phyloP scores from a whole-genome alignment of 1,140 invertebrate species.

The Eciton burchellii region DNA sequence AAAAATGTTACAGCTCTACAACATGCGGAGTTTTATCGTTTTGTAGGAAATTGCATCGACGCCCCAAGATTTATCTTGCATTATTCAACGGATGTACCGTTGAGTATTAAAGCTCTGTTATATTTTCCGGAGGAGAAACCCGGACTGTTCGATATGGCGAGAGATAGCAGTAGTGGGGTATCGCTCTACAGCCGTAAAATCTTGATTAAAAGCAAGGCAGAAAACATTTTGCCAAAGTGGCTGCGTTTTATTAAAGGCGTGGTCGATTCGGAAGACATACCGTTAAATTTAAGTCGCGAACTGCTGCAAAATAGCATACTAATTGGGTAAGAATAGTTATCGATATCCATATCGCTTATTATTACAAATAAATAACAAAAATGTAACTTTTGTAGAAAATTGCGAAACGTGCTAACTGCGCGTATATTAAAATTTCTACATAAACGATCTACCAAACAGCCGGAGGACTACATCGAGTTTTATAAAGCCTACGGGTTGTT shows the following conservation, averaged over 20 bases:
- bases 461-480: constrained; percentile 93
- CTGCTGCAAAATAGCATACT: constrained; percentile 96
- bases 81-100: constrained; percentile 95
- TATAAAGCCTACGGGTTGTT: constrained; percentile 97
- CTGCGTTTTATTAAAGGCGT: constrained; percentile 97
- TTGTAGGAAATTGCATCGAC: constrained; percentile 94
- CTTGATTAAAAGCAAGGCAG: constrained; percentile 95
- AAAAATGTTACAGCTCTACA: constrained; percentile 94
- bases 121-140: constrained; percentile 97
- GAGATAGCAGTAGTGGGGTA: constrained; percentile 93
- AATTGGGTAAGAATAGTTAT: constrained; percentile 89
- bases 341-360: constrained; percentile 17
- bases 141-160: constrained; percentile 95
- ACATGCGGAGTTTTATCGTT: constrained; percentile 96
- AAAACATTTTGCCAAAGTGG: constrained; percentile 97
- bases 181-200: constrained; percentile 96
- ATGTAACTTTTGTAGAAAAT: constrained; percentile 88
- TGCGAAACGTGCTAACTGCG: constrained; percentile 94
- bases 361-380: constrained; percentile 2
- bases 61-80: constrained; percentile 93
- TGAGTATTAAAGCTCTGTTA: constrained; percentile 95
- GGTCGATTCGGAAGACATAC: constrained; percentile 99
- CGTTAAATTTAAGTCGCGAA: constrained; percentile 97
- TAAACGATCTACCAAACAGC: constrained; percentile 94
- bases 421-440: constrained; percentile 94